A percentile compares a stretch with the other conserved stretches of the same genome.
Conservation (phyloP, 2,113 vertebrate genomes). For the Cariama cristata region DNA sequence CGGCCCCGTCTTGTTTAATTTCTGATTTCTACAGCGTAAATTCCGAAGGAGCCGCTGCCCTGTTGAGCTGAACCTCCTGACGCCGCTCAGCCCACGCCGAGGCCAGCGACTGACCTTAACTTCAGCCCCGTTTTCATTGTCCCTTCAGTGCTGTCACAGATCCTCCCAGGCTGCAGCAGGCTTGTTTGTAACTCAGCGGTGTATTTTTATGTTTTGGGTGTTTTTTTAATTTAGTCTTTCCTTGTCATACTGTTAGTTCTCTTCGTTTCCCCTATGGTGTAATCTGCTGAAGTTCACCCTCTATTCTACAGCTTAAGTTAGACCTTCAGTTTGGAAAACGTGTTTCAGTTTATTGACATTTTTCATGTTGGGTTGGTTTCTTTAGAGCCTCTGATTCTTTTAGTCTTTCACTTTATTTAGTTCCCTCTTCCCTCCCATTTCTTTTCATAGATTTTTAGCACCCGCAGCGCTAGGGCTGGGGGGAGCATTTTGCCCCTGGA, state of each 20-base stretch:
- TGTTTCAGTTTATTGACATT: background rate
- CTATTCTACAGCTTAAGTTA: background rate
- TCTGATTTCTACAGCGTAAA: fast-evolving
- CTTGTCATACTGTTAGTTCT: background rate
- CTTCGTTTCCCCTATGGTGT: fast-evolving
- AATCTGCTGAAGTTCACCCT: background rate
- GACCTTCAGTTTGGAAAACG: background rate
- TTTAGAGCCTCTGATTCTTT: background rate
- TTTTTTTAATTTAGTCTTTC: background rate
- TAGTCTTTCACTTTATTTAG: background rate
- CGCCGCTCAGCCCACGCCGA: fast-evolving
- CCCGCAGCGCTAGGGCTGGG: fast-evolving
- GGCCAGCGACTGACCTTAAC: fast-evolving
- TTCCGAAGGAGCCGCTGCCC: background rate
- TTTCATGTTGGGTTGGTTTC: background rate
- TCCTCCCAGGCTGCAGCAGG: background rate
- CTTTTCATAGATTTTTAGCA: background rate
- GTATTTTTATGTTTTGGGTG: fast-evolving
- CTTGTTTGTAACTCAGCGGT: background rate
- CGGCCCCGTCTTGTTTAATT: background rate
- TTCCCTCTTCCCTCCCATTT: background rate
- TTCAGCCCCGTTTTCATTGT: fast-evolving
- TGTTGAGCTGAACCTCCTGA: background rate
- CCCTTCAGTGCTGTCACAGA: background rate
- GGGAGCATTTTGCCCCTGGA: background rate